Evolutionary conservation across 2,888 invertebrate genomes (phyloP).

Genomic region (Euphydryas editha): DNA sequence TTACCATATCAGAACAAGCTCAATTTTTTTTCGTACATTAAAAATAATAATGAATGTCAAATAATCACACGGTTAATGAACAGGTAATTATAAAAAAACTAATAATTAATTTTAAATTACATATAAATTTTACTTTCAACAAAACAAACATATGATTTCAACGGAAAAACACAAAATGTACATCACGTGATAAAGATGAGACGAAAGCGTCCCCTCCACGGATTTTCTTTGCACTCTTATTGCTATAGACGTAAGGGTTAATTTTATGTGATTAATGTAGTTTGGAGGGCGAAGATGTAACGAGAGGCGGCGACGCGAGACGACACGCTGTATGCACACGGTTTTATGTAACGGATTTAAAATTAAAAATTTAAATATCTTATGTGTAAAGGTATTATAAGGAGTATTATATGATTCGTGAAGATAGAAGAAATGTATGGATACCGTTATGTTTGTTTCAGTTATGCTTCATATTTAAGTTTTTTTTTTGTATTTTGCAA

Average conservation of each 20-base stretch:
- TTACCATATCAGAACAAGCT: too few relatives aligned
- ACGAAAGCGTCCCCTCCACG: background rate
- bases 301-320: slow-evolving; percentile 50
- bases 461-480: too few relatives aligned
- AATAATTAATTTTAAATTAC: background rate
- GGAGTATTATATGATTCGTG: slow-evolving; percentile 3
- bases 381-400: slow-evolving; percentile 6
- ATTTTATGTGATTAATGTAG: slow-evolving; percentile 6
- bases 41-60: background rate
- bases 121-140: slow-evolving; percentile 13
- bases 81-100: background rate
- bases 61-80: background rate
- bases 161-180: slow-evolving; percentile 11
- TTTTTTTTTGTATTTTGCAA: too few relatives aligned
- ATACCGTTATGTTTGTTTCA: background rate
- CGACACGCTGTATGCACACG: slow-evolving; percentile 55
- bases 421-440: background rate
- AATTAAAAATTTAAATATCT: slow-evolving; percentile 15
- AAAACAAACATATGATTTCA: slow-evolving; percentile 10
- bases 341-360: slow-evolving; percentile 54
- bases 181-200: slow-evolving; percentile 1
- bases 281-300: slow-evolving; percentile 13
- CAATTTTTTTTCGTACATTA: too few relatives aligned
- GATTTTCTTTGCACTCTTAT: background rate
- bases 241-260: slow-evolving; percentile 11